A percentile compares a stretch with the other conserved stretches of the same genome.
These are phyloP conservation scores for Leptopilina syphax DNA, from an alignment of 2,888 invertebrate genomes.

Conservation along the genomic window DNA sequence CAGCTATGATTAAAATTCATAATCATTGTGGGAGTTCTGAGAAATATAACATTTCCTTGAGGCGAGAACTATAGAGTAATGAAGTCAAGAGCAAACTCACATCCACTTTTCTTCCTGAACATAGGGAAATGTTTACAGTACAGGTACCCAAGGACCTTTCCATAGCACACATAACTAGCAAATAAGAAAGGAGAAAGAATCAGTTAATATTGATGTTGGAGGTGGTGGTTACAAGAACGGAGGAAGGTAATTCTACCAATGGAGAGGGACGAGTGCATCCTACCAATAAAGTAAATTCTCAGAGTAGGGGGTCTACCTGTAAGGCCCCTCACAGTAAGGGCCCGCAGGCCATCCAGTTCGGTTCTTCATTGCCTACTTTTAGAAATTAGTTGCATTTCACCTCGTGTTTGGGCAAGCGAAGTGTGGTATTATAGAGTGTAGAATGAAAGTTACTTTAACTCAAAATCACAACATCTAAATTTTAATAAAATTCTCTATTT, in stretches of 20 bases:
- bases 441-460: conserved; percentile 40
- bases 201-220: conserved; percentile 9
- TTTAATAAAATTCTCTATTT: background rate
- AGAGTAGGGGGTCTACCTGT: conserved; percentile 66
- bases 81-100: conserved; percentile 6
- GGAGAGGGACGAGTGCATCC: conserved; percentile 40
- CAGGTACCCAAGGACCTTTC: background rate
- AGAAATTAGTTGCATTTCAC: conserved; percentile 71
- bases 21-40: too few species aligned
- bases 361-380: conserved; percentile 73
- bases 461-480: background rate
- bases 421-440: conserved; percentile 27
- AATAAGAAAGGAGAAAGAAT: conserved; percentile 13
- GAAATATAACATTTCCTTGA: too few species aligned
- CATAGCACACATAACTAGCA: background rate
- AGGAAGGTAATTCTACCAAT: conserved; percentile 25
- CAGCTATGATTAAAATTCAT: too few species aligned
- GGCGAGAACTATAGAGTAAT: background rate
- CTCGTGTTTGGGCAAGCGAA: conserved; percentile 64
- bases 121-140: background rate
- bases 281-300: conserved; percentile 41
- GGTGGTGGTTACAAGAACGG: conserved; percentile 24
- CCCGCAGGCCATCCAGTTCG: conserved; percentile 75
- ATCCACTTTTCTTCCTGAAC: conserved; percentile 5
- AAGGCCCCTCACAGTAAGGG: conserved; percentile 75